Base-by-base conservation (phyloP, 2,113 vertebrate genomes). In the Phrynocephalus versicolor region DNA sequence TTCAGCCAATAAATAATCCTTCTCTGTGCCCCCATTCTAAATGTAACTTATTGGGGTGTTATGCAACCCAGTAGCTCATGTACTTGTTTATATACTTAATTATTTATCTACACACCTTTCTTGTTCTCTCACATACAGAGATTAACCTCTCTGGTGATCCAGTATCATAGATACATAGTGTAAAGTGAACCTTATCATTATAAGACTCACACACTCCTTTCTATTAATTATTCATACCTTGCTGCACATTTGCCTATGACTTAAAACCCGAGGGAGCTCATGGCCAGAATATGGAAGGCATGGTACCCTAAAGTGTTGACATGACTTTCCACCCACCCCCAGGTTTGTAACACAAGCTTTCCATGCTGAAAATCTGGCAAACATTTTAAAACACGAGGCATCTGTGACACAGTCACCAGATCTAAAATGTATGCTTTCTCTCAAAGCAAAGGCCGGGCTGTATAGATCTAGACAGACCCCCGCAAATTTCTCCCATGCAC, bases 111-210 rank as follows among this genome's bases (percentile, higher is more conserved):
- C 57, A 58, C 35, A 18, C 13, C 39, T 74, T 90, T 86, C 87
- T 74, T 65, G 70, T 80, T 76, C 55, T 87, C 83, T 83, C 71
- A 14, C 62, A 45, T 30, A 83, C 41, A 58, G 77, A 69, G 41
- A 10, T 37, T 82, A 88, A 88, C 87, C 74, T 89, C 0, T 0
- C 7, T 0, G 0, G 84, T 78, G 45, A 89, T 91, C 79, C 58
- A 37, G 25, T 84, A 71, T 88, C 87, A 73, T 77, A 88, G 82
- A 85, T 87, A 88, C 83, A 27, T 71, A 82, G 45, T 88, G 69
- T 90, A 85, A 87, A 79, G 35, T 1, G 0, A 80, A 73, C 82
- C 76, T 84, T 87, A 84, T 85, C 0, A 0, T 62, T 83, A 79
- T 60, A 82, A 67, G 64, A 37, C 9, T 86, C 88, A 76, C 35